Percentiles rank a stretch among this genome's conserved stretches.
These are phyloP conservation scores for Folsomia manolachei DNA, from an alignment of 2,888 invertebrate genomes.

Conservation along the genomic window DNA sequence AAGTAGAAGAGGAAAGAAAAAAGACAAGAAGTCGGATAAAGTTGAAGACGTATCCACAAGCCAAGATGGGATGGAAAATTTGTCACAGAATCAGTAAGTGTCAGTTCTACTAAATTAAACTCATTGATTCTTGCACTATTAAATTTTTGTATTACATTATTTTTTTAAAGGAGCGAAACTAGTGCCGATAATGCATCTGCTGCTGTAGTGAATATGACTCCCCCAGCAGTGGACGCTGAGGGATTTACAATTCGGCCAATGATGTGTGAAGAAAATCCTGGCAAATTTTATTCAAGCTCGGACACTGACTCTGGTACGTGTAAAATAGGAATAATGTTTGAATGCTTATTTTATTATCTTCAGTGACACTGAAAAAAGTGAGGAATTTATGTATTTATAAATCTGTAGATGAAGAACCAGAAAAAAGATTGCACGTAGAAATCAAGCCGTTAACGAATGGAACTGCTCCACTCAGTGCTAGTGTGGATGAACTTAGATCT, in stretches of 20 bases:
- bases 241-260: constrained; percentile 86
- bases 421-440: constrained; percentile 87
- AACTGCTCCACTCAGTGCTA: constrained; percentile 85
- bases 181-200: background rate
- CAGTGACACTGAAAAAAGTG: too few relatives aligned
- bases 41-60: constrained; percentile 53
- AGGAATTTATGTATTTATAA: constrained; percentile 10
- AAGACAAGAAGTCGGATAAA: constrained; percentile 73
- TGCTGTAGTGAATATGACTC: background rate
- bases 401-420: constrained; percentile 71
- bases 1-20: constrained; percentile 83
- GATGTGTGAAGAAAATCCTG: constrained; percentile 67
- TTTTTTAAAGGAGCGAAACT: background rate
- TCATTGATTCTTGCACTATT: too few relatives aligned
- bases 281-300: constrained; percentile 84
- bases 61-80: constrained; percentile 66
- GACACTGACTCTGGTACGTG: constrained; percentile 75
- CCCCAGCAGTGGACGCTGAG: constrained; percentile 87
- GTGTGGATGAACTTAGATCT: constrained; percentile 87
- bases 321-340: too few relatives aligned
- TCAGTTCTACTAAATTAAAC: background rate
- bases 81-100: background rate
- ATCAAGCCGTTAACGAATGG: constrained; percentile 92
- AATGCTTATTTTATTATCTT: too few relatives aligned
- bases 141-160: too few relatives aligned